Base-by-base conservation (phyloP, 2,797 vertebrate species). In the Myoxocephalus aenaeus region DNA sequence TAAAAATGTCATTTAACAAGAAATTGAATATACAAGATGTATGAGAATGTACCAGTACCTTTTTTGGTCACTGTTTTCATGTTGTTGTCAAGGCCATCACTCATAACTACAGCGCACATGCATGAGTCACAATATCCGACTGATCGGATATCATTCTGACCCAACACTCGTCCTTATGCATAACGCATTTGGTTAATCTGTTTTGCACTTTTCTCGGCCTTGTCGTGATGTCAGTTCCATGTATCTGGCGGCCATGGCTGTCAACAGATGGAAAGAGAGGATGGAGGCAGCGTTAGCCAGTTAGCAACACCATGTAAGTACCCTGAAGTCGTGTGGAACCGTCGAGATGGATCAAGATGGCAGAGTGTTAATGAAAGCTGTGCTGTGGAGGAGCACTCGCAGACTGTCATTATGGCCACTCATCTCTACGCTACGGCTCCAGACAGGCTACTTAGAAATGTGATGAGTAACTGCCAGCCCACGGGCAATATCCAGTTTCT, bases 341-440 rank as follows among this genome's bases (percentile, higher is more conserved):
- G 76, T 70, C 14, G 57, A 75, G 80, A 86, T 70, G 73, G 82
- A 92, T 88, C 57, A 73, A 88, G 86, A 88, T 80, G 83, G 78
- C 71, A 74, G 79, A 15, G 40, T 73, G 81, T 70, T 86, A 87
- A 87, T 87, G 75, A 87, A 87, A 85, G 75, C 84, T 7, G 73
- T 27, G 78, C 65, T 58, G 82, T 59, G 25, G 73, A 90, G 83
- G 58, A 79, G 70, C 70, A 70, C 79, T 84, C 53, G 20, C 70
- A 63, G 78, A 53, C 78, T 81, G 82, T 77, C 82, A 86, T 87
- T 83, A 83, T 4, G 80, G 85, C 87, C 85, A 89, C 82, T 86
- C 80, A 86, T 82, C 85, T 86, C 80, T 48, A 68, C 32, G 42
- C 74, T 53, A 18, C 65, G 68, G 70, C 70, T 75, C 57, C 0